phyloP scores from a whole-genome alignment of 2,888 invertebrate genomes.

The Colostygia pectinataria region DNA sequence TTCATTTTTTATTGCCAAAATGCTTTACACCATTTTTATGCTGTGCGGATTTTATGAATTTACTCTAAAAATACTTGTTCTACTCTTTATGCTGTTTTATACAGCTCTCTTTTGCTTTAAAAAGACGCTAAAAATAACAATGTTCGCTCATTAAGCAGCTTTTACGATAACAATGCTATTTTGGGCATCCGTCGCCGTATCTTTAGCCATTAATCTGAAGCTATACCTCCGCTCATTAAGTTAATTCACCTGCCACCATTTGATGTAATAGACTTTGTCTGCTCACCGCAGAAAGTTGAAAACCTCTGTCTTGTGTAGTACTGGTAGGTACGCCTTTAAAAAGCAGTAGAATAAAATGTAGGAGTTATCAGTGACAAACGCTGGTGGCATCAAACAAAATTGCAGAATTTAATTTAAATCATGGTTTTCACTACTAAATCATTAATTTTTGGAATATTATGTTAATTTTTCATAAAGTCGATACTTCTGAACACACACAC shows the following conservation, averaged over 20 bases:
- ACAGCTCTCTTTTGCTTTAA: slow-evolving; percentile 2
- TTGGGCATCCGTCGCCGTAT: slow-evolving; percentile 50
- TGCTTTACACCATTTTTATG: too few relatives aligned
- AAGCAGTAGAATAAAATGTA: too few relatives aligned
- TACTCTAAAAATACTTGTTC: background rate
- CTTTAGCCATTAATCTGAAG: slow-evolving; percentile 62
- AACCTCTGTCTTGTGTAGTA: too few relatives aligned
- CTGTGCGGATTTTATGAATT: background rate
- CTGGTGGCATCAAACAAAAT: too few relatives aligned
- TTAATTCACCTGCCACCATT: slow-evolving; percentile 64
- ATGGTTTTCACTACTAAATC: too few relatives aligned
- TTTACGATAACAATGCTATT: slow-evolving; percentile 45
- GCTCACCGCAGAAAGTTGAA: slow-evolving; percentile 33
- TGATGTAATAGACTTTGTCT: slow-evolving; percentile 59
- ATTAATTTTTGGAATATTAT: too few relatives aligned
- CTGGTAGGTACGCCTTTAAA: too few relatives aligned
- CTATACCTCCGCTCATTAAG: slow-evolving; percentile 50
- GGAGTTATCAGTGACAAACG: too few relatives aligned
- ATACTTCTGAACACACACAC: too few relatives aligned
- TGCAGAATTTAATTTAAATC: too few relatives aligned
- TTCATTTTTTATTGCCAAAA: too few relatives aligned
- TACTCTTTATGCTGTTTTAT: background rate
- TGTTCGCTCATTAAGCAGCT: slow-evolving; percentile 33
- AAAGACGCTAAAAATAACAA: slow-evolving; percentile 25
- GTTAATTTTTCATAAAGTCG: too few relatives aligned